A percentile compares a stretch with the other conserved stretches of the same genome.
Evolutionary conservation across 2,888 invertebrate species (phyloP).

Genomic region (Eupithecia dodoneata): DNA sequence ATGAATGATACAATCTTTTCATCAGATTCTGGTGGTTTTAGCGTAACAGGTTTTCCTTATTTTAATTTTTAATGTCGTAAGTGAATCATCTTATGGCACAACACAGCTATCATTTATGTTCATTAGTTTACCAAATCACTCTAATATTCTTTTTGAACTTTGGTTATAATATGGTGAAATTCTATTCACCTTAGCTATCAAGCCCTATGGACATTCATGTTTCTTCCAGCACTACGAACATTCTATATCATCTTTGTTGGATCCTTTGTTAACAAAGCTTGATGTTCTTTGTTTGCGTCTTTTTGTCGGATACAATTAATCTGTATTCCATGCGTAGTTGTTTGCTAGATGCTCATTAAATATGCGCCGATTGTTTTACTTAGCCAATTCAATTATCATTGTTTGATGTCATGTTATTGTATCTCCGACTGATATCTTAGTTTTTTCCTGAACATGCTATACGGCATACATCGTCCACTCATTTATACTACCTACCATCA

Average conservation of each 20-base stretch:
- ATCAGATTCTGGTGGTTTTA: background rate
- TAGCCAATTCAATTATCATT: conserved; percentile 59
- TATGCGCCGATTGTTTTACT: conserved; percentile 69
- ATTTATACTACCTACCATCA: background rate
- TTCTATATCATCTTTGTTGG: conserved; percentile 30
- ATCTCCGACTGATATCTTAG: conserved; percentile 60
- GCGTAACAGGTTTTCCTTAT: background rate
- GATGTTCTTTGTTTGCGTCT: conserved; percentile 67
- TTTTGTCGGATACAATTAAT: conserved; percentile 72
- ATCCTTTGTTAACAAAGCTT: conserved; percentile 57
- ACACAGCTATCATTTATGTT: background rate
- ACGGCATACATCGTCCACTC: background rate
- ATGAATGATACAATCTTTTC: conserved; percentile 8
- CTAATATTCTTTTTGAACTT: background rate
- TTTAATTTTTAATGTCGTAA: background rate
- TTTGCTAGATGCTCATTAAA: conserved; percentile 65
- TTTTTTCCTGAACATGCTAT: conserved; percentile 40
- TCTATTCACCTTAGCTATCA: conserved; percentile 12
- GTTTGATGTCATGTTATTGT: conserved; percentile 62
- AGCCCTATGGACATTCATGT: conserved; percentile 23
- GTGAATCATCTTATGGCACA: background rate
- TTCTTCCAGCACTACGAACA: conserved; percentile 31
- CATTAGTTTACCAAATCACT: background rate
- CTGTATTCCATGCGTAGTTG: conserved; percentile 69
- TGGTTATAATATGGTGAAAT: background rate